Percentiles rank a stretch among this genome's conserved stretches.
Conservation (phyloP, 2,797 vertebrate species). For the Monodelphis domestica region DNA sequence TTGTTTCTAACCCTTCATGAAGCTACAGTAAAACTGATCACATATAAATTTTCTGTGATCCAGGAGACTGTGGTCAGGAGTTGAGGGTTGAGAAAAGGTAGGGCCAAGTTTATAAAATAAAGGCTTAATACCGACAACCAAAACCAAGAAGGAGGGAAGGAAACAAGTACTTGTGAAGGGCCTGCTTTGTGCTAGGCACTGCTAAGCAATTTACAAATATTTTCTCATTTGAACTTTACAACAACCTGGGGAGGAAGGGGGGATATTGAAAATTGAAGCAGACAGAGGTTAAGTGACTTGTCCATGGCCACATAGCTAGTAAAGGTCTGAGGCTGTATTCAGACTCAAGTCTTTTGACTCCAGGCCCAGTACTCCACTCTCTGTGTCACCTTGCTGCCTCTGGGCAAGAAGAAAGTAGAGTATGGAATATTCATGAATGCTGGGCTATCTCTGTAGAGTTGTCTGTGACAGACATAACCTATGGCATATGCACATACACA, state of each 20-base stretch:
- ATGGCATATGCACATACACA: neutral
- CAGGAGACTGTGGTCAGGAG: neutral
- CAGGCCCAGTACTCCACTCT: neutral
- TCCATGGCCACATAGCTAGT: neutral
- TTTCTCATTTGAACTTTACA: neutral
- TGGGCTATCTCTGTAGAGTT: neutral
- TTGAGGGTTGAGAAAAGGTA: neutral
- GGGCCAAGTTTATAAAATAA: neutral
- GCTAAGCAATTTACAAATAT: neutral
- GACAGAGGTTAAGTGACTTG: neutral
- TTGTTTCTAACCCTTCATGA: neutral
- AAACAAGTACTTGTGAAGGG: neutral
- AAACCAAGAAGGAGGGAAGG: neutral
- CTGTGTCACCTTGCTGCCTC: neutral
- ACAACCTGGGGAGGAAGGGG: neutral
- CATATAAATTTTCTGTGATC: neutral
- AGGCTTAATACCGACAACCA: neutral
- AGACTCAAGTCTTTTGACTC: neutral
- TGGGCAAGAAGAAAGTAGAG: neutral
- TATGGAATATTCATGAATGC: neutral
- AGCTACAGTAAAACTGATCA: neutral
- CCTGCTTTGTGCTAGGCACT: neutral
- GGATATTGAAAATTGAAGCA: neutral
- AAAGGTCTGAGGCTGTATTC: neutral
- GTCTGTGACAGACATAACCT: neutral